Conservation (phyloP, 2,113 vertebrate species). For the Urocitellus parryii region DNA sequence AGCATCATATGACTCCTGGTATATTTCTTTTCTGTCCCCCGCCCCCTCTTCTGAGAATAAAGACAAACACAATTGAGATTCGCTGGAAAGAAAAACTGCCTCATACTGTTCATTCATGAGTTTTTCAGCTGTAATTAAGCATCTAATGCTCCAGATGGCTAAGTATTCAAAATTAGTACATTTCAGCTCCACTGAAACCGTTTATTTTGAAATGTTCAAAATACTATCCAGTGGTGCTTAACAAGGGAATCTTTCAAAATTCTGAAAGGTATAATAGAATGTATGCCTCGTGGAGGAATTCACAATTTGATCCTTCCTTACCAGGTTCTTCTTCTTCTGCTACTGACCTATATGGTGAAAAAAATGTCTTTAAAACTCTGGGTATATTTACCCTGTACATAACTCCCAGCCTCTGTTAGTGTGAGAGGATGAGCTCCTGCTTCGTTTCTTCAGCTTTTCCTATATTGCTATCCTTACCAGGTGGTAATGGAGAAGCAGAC, state of each 20-base stretch:
- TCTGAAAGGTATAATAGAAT: constrained; percentile 52
- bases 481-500: background rate
- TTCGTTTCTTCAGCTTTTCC: background rate
- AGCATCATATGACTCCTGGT: constrained; percentile 42
- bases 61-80: constrained; percentile 77
- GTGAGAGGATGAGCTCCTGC: background rate
- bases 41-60: constrained; percentile 68
- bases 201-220: constrained; percentile 83
- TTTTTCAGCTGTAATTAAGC: constrained; percentile 86
- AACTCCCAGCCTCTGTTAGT: background rate
- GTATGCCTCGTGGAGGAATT: background rate
- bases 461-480: background rate
- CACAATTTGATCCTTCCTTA: background rate
- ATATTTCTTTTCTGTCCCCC: background rate
- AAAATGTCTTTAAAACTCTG: background rate
- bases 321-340: background rate
- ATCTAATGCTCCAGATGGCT: constrained; percentile 87
- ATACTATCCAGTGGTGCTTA: constrained; percentile 76
- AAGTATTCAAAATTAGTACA: constrained; percentile 87
- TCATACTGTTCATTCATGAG: constrained; percentile 83
- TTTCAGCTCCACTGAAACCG: constrained; percentile 81
- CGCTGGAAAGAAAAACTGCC: constrained; percentile 79
- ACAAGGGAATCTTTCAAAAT: constrained; percentile 67
- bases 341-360: background rate
- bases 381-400: background rate